Base-by-base conservation (phyloP, 2,888 invertebrate genomes). In the Brenthis daphne region DNA sequence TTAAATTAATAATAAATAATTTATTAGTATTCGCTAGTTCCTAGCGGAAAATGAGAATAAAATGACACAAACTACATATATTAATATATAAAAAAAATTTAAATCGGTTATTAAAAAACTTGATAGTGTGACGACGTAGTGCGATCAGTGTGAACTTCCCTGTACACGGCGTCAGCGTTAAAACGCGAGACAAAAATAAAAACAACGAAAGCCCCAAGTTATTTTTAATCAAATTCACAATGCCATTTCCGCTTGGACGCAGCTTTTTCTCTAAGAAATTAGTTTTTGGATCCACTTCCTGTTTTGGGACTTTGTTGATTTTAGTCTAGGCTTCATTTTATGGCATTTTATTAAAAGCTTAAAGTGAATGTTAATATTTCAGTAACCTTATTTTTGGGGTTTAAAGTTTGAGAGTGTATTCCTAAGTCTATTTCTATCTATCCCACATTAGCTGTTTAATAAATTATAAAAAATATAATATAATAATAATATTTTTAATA, bases 151-250 rank as follows among this genome's bases (percentile, higher is more conserved):
- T 66, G 33, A 54, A 55, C 11, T 2, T 16, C 24, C 5, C 12
- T 14, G 54, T 60, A 60, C 33, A 48, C 20, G 60, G 60, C 16
- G 33, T 33, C 33, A 66, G 50, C 48, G 55, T 54, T 50, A 55
- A 66, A 60, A 37, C 13, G 20, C 58, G 64, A 55, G 50, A 51
- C 57, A 58, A 16, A 48, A 67, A 64, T 47, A 63, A 55, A 65
- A 70, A 65, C 64, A 64, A 67, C 58, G 58, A 47, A 54, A 64
- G 58, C 64, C 64, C 53, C 13, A 47, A 57, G 57, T 67, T 70
- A 67, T 64, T 73, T 73, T 73, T 73, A 73, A 73, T 73, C 73
- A 73, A 73, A 71, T 73, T 71, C 53, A 33, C 67, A 56, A 61
- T 67, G 57, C 69, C 54, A 65, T 71, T 67, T 71, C 69, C 69